Conservation (phyloP, 2,113 vertebrate species). For the Dasyornis broadbenti region DNA sequence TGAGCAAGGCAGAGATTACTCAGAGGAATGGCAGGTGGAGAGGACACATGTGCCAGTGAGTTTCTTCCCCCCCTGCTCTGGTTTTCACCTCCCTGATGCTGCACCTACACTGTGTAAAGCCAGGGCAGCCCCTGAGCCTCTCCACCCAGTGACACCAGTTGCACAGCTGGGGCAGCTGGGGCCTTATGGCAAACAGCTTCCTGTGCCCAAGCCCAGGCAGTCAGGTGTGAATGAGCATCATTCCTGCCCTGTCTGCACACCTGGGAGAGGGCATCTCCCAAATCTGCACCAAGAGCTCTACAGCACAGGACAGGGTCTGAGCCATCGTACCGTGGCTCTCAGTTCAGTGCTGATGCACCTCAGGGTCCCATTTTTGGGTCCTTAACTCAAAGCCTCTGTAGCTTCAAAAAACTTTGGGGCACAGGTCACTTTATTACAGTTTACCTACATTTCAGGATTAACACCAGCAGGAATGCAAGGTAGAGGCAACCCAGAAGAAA, state of each 20-base stretch:
- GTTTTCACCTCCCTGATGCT: too few species aligned
- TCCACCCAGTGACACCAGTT: neutral
- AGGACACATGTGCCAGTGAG: rapidly evolving
- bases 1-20: neutral
- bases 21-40: neutral
- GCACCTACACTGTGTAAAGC: neutral
- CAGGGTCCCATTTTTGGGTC: neutral
- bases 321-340: neutral
- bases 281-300: neutral
- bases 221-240: neutral
- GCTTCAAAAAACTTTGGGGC: neutral
- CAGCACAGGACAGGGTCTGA: neutral
- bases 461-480: neutral
- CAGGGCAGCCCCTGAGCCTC: neutral
- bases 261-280: neutral
- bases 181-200: rapidly evolving
- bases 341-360: neutral
- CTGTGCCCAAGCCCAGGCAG: neutral
- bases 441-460: neutral
- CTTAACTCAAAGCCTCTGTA: neutral
- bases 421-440: neutral
- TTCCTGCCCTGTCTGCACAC: neutral
- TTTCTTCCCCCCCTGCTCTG: neutral
- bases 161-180: neutral
- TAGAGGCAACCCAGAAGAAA: neutral